A percentile compares a stretch with the other conserved stretches of the same genome.
Conservation (phyloP, 1,140 invertebrate species). For the Drosophila tsacasi region DNA sequence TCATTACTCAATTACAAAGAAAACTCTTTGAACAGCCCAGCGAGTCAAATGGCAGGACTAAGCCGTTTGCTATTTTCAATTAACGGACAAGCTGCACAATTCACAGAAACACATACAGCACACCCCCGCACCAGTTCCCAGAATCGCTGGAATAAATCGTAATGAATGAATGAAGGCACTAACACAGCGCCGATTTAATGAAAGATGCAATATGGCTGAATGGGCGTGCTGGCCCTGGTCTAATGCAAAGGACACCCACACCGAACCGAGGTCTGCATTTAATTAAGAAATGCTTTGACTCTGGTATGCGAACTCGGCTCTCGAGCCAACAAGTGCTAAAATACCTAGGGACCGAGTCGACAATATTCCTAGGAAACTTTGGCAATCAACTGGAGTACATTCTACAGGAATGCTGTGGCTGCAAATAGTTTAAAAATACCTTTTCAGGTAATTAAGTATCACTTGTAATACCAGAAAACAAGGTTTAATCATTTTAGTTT, state of each 20-base stretch:
- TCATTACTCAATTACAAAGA: conserved; percentile 78
- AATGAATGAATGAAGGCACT: conserved; percentile 22
- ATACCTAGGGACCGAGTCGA: conserved; percentile 20
- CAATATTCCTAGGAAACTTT: conserved; percentile 24
- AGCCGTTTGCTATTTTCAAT: conserved; percentile 71
- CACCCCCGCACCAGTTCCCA: background rate
- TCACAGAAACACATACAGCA: conserved; percentile 4
- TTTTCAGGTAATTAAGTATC: no score
- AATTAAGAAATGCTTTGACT: conserved; percentile 69
- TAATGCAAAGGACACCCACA: conserved; percentile 44
- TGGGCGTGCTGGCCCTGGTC: conserved; percentile 25
- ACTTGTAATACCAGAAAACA: no score
- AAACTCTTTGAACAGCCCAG: conserved; percentile 45
- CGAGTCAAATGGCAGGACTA: conserved; percentile 17
- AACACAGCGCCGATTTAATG: conserved; percentile 33
- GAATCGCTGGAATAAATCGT: conserved; percentile 4
- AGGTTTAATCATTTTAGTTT: background rate
- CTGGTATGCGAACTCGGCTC: conserved; percentile 12
- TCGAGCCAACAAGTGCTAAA: conserved; percentile 32
- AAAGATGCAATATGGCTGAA: conserved; percentile 52
- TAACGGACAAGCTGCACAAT: conserved; percentile 49
- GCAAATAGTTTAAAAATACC: conserved; percentile 21
- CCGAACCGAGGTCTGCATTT: conserved; percentile 37
- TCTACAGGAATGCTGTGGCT: conserved; percentile 1
- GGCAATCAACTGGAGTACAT: background rate